Evolutionary conservation across 2,888 invertebrate genomes (phyloP), one percentile per base, ranked within the genome.

Genomic region (Odontothrips loti): DNA sequence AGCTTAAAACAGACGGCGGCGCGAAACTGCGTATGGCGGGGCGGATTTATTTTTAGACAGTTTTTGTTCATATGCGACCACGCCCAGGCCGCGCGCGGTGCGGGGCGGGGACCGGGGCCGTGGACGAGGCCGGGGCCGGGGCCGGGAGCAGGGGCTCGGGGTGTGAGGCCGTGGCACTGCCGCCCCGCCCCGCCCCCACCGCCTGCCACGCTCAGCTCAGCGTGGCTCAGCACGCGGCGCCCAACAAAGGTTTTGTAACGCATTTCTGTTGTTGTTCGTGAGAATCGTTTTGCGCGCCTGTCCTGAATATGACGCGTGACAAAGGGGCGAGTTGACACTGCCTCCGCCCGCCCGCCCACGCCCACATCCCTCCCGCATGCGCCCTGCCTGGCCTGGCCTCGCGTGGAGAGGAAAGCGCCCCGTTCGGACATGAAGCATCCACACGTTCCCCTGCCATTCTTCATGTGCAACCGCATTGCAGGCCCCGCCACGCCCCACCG

Each of bases 381-480:
- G n/a, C n/a, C n/a, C 20, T 51, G 51, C 17, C 20, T 58, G 58
- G 17, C 58, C 58, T 2, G 12, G 51, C 51, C 51, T 51, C 4
- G 51, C 58, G 58, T 51, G 51, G 51, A 20, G 58, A 58, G 58
- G 58, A 20, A 58, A 9, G 23, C 68, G 23, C 27, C 23, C 27
- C 27, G 27, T 8, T 75, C 58, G 15, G 58, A 15, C 58, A 58
- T 43, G 34, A 43, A 43, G 34, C 58, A 58, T 58, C 58, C 58
- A 58, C 58, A 58, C 58, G 58, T n/a, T 17, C n/a, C 58, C 58
- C n/a, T 27, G 68, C 68, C 68, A 75, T 75, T 75, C 68, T 75
- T 75, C 68, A 75, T 75, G 68, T 27, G 68, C 68, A 75, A 75
- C 68, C 27, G 68, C 68, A 75, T 75, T 75, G 68, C 68, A 27